phyloP scores from a whole-genome alignment of 37 sponge, comb jelly and placozoan genomes.

The Tethya wilhelma region DNA sequence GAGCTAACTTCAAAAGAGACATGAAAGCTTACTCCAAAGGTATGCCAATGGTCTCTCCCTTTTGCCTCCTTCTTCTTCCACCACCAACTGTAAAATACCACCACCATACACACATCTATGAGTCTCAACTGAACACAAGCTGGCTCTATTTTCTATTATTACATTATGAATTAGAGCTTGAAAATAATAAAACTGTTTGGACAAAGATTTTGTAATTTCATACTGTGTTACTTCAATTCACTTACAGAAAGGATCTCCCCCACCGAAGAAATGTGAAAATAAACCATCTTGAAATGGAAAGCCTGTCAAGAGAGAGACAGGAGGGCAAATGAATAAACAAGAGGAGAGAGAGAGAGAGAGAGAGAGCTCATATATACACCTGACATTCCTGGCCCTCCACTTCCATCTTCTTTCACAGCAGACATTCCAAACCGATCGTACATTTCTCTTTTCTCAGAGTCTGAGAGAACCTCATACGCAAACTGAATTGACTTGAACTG shows the following conservation, averaged over 20 bases:
- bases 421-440: constrained; percentile 79
- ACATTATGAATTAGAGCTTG: not conserved
- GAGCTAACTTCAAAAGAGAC: not conserved
- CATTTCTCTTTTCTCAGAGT: constrained; percentile 74
- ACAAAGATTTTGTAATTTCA: not conserved
- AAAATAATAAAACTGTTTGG: not conserved
- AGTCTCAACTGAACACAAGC: not conserved
- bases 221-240: not conserved
- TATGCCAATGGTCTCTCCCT: constrained; percentile 68
- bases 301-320: too few species aligned
- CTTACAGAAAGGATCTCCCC: too few species aligned
- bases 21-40: constrained; percentile 72
- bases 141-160: not conserved
- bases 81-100: constrained; percentile 33
- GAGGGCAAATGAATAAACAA: too few species aligned
- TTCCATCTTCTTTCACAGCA: constrained; percentile 54
- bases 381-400: constrained; percentile 19
- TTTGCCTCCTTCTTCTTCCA: constrained; percentile 37
- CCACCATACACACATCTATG: not conserved
- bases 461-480: constrained; percentile 83
- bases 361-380: not conserved
- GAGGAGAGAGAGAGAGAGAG: too few species aligned
- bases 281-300: constrained; percentile 25
- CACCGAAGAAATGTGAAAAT: constrained; percentile 69
- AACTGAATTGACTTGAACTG: constrained; percentile 78